phyloP scores from a whole-genome alignment of 2,888 invertebrate genomes.

The Julus scandinavius region DNA sequence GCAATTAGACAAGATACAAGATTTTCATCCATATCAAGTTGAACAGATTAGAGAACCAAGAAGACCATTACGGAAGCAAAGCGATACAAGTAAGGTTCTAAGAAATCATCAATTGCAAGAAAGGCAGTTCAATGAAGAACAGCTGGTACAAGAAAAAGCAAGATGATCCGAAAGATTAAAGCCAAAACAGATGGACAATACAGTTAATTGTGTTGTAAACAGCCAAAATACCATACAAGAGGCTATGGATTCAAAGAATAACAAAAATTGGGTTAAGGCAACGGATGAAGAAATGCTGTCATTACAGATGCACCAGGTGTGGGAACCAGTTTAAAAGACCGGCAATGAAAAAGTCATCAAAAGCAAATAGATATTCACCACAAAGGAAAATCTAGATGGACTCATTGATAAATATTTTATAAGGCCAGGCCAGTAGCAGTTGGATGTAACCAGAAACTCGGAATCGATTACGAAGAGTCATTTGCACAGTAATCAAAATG shows the following conservation, averaged over 20 bases:
- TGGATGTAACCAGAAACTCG: conserved; percentile 56
- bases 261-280: conserved; percentile 55
- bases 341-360: conserved; percentile 51
- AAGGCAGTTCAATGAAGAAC: not conserved
- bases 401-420: conserved; percentile 47
- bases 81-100: not conserved
- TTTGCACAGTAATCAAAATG: conserved; percentile 55
- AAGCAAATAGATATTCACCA: conserved; percentile 53
- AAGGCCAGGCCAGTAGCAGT: conserved; percentile 57
- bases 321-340: conserved; percentile 52
- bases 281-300: conserved; percentile 58
- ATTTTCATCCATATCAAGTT: not conserved
- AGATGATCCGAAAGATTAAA: not conserved
- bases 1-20: not conserved
- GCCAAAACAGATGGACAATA: not conserved
- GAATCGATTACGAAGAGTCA: conserved; percentile 57
- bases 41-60: not conserved
- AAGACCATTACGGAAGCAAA: not conserved
- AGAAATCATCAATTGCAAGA: not conserved
- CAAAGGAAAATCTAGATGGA: conserved; percentile 58
- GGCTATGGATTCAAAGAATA: conserved; percentile 48
- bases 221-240: not conserved
- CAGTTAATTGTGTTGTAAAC: not conserved
- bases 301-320: conserved; percentile 55
- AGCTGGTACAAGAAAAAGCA: not conserved